Percentiles rank a stretch among this genome's conserved stretches.
These are phyloP conservation scores for Melitaea athalia DNA, from an alignment of 2,888 invertebrate genomes.

Conservation along the genomic window DNA sequence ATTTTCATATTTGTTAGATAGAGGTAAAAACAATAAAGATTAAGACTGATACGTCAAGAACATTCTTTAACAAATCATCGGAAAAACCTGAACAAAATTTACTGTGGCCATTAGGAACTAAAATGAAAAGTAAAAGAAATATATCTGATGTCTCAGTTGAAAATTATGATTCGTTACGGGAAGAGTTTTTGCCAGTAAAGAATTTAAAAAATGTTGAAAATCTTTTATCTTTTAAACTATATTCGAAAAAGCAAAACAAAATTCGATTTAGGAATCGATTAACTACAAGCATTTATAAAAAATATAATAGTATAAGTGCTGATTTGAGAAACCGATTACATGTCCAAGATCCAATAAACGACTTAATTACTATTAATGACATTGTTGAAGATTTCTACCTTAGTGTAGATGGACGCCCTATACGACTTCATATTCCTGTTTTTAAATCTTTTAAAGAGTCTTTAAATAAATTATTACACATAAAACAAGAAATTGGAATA, in stretches of 20 bases:
- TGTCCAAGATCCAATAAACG: slow-evolving; percentile 48
- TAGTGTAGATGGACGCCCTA: slow-evolving; percentile 50
- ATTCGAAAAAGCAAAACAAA: slow-evolving; percentile 52
- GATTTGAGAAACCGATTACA: slow-evolving; percentile 53
- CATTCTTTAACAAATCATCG: not conserved
- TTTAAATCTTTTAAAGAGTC: slow-evolving; percentile 58
- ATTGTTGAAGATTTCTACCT: slow-evolving; percentile 57
- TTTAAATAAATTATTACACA: slow-evolving; percentile 51
- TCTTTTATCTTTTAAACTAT: slow-evolving; percentile 57
- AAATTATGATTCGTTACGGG: slow-evolving; percentile 46
- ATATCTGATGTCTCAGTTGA: slow-evolving; percentile 9
- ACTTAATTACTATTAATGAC: slow-evolving; percentile 55
- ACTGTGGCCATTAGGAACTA: not conserved
- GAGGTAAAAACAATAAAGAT: not conserved
- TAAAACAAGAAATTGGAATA: slow-evolving; percentile 63
- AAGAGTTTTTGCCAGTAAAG: slow-evolving; percentile 47
- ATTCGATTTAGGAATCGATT: slow-evolving; percentile 49
- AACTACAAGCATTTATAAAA: slow-evolving; percentile 50
- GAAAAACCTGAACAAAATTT: not conserved
- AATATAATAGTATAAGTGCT: slow-evolving; percentile 57
- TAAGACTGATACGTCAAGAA: not conserved
- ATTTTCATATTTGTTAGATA: not conserved
- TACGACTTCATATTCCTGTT: slow-evolving; percentile 47
- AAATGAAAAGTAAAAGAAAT: slow-evolving; percentile 23
- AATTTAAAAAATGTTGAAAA: slow-evolving; percentile 53